phyloP scores from a whole-genome alignment of 2,888 invertebrate genomes.

The Zhuqinia jingwanae region DNA sequence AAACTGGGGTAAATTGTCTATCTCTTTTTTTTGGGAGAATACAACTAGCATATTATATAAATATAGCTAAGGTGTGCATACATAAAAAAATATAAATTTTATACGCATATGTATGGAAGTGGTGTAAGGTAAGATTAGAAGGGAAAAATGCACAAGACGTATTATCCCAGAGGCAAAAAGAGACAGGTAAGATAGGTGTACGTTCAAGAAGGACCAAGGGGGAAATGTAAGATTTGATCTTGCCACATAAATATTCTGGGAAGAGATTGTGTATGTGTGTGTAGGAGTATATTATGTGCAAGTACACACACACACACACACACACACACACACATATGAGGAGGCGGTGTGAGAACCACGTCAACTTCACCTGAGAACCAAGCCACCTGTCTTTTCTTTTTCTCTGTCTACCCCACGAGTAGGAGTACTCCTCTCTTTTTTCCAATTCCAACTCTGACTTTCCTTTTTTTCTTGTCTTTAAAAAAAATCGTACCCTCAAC shows the following conservation, averaged over 20 bases:
- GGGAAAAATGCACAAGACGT: not conserved
- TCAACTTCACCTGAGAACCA: conserved; percentile 78
- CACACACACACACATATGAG: no score
- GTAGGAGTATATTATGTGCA: not conserved
- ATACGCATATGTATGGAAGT: not conserved
- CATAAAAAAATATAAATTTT: not conserved
- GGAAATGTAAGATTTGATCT: conserved; percentile 74
- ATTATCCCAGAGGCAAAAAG: not conserved
- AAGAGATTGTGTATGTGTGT: conserved; percentile 51
- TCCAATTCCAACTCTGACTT: conserved; percentile 70
- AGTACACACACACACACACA: not conserved
- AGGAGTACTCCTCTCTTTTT: conserved; percentile 49
- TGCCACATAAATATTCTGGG: conserved; percentile 74
- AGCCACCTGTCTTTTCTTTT: conserved; percentile 73
- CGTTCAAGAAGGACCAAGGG: conserved; percentile 49
- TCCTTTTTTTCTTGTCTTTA: conserved; percentile 21
- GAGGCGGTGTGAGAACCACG: conserved; percentile 70
- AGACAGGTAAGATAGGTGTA: not conserved
- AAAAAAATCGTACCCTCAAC: conserved; percentile 7
- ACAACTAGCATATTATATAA: not conserved
- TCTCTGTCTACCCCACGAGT: not conserved
- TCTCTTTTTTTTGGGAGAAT: not conserved
- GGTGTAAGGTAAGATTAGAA: no score
- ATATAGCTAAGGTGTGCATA: not conserved
- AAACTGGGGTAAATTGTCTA: conserved; percentile 41